Percentiles rank a stretch among this genome's conserved stretches.
phyloP scores from a whole-genome alignment of 2,113 vertebrate species.

The Thryonomys swinderianus region DNA sequence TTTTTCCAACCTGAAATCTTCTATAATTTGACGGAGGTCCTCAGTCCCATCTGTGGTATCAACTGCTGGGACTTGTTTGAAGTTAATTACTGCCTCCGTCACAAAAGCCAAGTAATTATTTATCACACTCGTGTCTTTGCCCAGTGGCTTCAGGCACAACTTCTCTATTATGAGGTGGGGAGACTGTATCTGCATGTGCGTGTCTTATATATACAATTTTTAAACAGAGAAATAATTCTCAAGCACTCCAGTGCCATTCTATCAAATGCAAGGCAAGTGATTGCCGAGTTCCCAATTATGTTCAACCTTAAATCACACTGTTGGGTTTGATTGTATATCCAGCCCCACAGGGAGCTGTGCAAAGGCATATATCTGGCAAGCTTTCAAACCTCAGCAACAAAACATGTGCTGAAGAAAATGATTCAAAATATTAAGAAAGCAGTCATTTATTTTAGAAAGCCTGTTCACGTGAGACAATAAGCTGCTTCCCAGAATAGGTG shows the following conservation, averaged over 20 bases:
- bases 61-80: background rate
- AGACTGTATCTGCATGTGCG: background rate
- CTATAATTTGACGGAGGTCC: background rate
- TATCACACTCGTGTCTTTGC: conserved; percentile 5
- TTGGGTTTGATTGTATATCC: conserved; percentile 70
- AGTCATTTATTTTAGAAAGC: conserved; percentile 76
- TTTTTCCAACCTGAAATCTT: background rate
- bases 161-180: background rate
- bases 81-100: conserved; percentile 29
- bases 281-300: conserved; percentile 78
- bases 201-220: conserved; percentile 13
- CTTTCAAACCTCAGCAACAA: conserved; percentile 77
- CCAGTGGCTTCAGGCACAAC: conserved; percentile 10
- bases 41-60: background rate
- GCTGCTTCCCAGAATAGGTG: conserved; percentile 75
- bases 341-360: conserved; percentile 70
- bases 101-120: conserved; percentile 4
- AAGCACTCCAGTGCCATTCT: conserved; percentile 62
- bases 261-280: conserved; percentile 76
- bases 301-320: conserved; percentile 77
- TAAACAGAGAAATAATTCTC: conserved; percentile 69
- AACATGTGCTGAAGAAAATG: conserved; percentile 79
- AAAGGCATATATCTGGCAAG: conserved; percentile 78
- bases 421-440: conserved; percentile 81
- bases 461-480: conserved; percentile 75